Conservation (phyloP, 2,888 invertebrate species). For the Sepiola atlantica region DNA sequence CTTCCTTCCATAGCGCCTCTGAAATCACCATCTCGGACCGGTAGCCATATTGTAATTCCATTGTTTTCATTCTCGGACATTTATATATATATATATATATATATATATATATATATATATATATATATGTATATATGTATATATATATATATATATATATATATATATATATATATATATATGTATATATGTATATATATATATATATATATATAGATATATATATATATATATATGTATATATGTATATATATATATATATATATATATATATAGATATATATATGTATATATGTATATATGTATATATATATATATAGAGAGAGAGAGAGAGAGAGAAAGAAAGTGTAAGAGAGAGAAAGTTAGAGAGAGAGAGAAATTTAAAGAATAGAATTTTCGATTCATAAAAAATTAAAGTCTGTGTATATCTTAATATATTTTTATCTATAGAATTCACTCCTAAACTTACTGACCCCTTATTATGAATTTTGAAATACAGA, state of each 20-base stretch:
- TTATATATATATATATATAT: conserved; percentile 16
- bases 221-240: not conserved
- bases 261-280: not conserved
- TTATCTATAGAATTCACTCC: too few relatives aligned
- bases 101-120: conserved; percentile 17
- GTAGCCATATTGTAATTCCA: not conserved
- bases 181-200: not conserved
- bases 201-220: not conserved
- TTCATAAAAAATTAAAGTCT: too few relatives aligned
- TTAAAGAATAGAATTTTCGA: too few relatives aligned
- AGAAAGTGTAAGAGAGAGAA: too few relatives aligned
- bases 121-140: not conserved
- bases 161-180: conserved; percentile 3
- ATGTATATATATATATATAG: not conserved
- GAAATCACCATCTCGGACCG: too few relatives aligned
- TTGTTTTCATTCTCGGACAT: not conserved
- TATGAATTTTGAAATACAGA: too few relatives aligned
- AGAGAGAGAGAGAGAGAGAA: not conserved
- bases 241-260: not conserved
- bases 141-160: not conserved
- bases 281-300: not conserved
- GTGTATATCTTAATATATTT: too few relatives aligned
- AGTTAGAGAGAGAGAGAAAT: too few relatives aligned
- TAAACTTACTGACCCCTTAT: too few relatives aligned
- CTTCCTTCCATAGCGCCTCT: too few relatives aligned